A percentile compares a stretch with the other conserved stretches of the same genome.
These are phyloP conservation scores for Strongylocentrotus purpuratus DNA, from an alignment of 35 echinoderm and acorn worm genomes.

Conservation along the genomic window DNA sequence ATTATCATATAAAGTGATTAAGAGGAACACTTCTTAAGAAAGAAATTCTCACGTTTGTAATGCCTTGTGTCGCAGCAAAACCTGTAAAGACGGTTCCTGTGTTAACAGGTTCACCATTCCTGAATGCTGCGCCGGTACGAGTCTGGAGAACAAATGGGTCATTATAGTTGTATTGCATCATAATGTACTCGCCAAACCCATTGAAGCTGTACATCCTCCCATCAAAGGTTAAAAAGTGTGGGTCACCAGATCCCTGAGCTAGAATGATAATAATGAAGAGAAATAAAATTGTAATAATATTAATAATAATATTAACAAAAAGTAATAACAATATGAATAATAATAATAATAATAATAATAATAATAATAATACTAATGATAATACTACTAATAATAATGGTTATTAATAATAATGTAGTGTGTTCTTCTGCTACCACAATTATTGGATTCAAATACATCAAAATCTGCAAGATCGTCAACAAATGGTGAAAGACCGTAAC, in stretches of 20 bases:
- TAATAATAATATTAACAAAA: too few species aligned
- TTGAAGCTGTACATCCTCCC: constrained; percentile 81
- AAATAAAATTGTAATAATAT: background rate
- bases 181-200: constrained; percentile 78
- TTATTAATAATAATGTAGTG: too few species aligned
- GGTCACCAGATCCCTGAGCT: constrained; percentile 81
- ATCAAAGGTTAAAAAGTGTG: constrained; percentile 80
- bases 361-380: too few species aligned
- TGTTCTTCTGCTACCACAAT: too few species aligned
- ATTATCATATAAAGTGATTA: too few species aligned
- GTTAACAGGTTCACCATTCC: constrained; percentile 12
- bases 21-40: too few species aligned
- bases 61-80: constrained; percentile 54
- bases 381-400: too few species aligned
- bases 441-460: too few species aligned
- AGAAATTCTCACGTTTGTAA: background rate
- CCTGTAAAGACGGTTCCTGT: constrained; percentile 72
- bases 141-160: constrained; percentile 64
- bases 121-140: constrained; percentile 46
- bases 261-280: constrained; percentile 19
- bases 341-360: too few species aligned
- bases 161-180: constrained; percentile 50
- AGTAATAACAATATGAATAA: too few species aligned
- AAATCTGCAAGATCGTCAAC: too few species aligned
- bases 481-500: too few species aligned